phyloP scores from a whole-genome alignment of 2,888 invertebrate species.

The Melangyna quadrimaculata region DNA sequence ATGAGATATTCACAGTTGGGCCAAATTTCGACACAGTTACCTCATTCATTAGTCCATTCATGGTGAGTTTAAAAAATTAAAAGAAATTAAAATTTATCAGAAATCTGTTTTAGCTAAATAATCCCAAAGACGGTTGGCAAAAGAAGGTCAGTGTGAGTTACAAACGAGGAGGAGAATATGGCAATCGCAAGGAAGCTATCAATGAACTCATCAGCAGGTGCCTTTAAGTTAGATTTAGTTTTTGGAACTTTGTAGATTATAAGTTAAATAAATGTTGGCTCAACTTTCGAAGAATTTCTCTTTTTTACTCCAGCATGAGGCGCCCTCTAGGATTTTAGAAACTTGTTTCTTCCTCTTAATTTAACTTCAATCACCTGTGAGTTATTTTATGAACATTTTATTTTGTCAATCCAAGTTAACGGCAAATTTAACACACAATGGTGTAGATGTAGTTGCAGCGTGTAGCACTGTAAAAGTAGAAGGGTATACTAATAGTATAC shows the following conservation, averaged over 20 bases:
- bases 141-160: slow-evolving; percentile 79
- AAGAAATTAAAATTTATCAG: background rate
- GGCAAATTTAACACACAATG: too few relatives aligned
- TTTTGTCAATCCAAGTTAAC: too few relatives aligned
- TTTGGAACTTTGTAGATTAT: slow-evolving; percentile 37
- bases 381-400: too few relatives aligned
- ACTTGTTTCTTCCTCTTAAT: too few relatives aligned
- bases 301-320: too few relatives aligned
- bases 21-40: slow-evolving; percentile 78
- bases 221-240: slow-evolving; percentile 73
- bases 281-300: background rate
- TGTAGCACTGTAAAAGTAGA: too few relatives aligned
- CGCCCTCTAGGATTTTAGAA: too few relatives aligned
- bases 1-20: slow-evolving; percentile 80
- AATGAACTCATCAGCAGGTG: slow-evolving; percentile 79
- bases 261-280: slow-evolving; percentile 25
- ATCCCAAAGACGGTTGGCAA: slow-evolving; percentile 80
- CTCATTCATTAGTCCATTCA: slow-evolving; percentile 78
- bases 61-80: slow-evolving; percentile 76
- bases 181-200: slow-evolving; percentile 78
- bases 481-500: too few relatives aligned
- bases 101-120: slow-evolving; percentile 75
- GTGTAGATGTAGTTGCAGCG: too few relatives aligned
- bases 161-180: slow-evolving; percentile 80
- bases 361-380: too few relatives aligned